A percentile compares a stretch with the other conserved stretches of the same genome.
Conservation (phyloP, 2,797 vertebrate species). For the Macroramphosus scolopax region DNA sequence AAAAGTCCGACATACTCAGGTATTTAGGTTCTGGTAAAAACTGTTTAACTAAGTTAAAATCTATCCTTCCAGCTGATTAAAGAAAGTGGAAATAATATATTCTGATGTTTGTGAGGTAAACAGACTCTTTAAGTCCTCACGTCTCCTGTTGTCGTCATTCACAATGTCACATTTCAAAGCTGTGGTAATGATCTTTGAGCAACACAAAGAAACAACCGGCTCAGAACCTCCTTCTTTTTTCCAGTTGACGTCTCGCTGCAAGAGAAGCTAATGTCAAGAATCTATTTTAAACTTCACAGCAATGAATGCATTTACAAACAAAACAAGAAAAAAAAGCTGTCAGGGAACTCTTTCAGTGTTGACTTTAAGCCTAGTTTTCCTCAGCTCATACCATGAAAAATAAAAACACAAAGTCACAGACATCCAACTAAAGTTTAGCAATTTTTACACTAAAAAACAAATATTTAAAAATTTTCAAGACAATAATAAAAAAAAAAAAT, state of each 20-base stretch:
- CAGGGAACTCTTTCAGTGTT: not conserved
- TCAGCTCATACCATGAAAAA: not conserved
- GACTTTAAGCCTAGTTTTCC: not conserved
- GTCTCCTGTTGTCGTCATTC: not conserved
- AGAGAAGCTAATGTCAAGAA: conserved; percentile 18
- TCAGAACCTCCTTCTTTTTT: conserved; percentile 28
- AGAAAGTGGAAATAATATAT: conserved; percentile 2
- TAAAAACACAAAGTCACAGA: too few species aligned
- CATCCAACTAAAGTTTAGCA: too few species aligned
- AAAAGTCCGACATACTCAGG: not conserved
- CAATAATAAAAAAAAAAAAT: too few species aligned
- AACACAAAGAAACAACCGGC: conserved; percentile 9
- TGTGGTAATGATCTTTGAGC: not conserved
- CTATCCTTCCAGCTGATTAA: too few species aligned
- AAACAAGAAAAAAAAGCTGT: conserved; percentile 5
- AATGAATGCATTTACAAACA: conserved; percentile 5
- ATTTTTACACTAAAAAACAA: too few species aligned
- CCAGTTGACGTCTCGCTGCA: conserved; percentile 32
- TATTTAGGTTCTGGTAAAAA: not conserved
- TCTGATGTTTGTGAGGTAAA: conserved; percentile 3
- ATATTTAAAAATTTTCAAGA: too few species aligned
- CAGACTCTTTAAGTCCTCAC: not conserved
- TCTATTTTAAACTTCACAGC: conserved; percentile 9
- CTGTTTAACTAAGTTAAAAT: conserved; percentile 1
- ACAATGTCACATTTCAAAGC: conserved; percentile 2